phyloP scores from a whole-genome alignment of 2,113 vertebrate species.

The Ictalurus furcatus region DNA sequence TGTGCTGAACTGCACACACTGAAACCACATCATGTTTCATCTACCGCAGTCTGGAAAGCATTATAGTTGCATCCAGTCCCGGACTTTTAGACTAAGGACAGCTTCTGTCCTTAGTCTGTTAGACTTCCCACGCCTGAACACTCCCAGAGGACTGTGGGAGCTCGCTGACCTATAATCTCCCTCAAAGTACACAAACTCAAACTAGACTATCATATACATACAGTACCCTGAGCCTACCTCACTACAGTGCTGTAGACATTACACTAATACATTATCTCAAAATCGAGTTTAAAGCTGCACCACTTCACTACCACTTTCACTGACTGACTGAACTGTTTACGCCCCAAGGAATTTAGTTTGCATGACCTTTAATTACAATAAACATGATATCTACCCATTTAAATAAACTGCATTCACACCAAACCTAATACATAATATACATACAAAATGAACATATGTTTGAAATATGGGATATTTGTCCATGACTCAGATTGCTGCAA shows the following conservation, averaged over 20 bases:
- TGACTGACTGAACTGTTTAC: neutral
- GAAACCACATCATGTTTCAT: constrained; percentile 12
- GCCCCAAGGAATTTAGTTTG: neutral
- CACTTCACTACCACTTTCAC: neutral
- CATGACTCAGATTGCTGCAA: neutral
- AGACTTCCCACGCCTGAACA: neutral
- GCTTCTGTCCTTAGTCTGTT: neutral
- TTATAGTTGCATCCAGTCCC: neutral
- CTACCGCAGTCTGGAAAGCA: neutral
- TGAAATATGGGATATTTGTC: neutral
- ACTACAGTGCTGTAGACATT: neutral
- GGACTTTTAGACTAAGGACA: neutral
- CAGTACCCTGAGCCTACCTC: neutral
- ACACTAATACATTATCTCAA: neutral
- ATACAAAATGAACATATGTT: neutral
- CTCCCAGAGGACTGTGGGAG: neutral
- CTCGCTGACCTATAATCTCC: neutral
- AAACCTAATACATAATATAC: neutral
- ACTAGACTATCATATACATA: neutral
- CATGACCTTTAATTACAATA: neutral
- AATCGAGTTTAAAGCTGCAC: neutral
- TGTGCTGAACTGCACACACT: constrained; percentile 10
- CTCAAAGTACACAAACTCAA: neutral
- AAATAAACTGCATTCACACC: neutral
- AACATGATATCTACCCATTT: neutral